Conservation (phyloP, 2,113 vertebrate species). For the Pachyramphus minor region DNA sequence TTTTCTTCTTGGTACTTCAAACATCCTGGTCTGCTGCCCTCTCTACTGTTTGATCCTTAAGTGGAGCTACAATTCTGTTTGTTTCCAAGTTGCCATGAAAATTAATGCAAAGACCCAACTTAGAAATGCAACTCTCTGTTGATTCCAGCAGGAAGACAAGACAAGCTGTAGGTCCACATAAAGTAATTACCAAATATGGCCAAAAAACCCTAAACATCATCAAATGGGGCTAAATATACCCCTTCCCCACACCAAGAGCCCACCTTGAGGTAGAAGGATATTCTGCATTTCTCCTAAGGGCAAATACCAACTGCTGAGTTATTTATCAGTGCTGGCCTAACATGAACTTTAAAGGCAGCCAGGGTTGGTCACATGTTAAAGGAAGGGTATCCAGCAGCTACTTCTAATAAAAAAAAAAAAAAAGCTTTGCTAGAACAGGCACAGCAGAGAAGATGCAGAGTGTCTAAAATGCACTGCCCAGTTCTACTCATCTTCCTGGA, state of each 20-base stretch:
- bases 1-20: not conserved
- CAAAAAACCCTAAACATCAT: not conserved
- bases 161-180: not conserved
- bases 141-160: not conserved
- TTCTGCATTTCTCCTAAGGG: not conserved
- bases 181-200: conserved; percentile 31
- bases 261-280: not conserved
- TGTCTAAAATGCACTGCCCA: not conserved
- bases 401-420: not conserved
- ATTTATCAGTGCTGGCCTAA: conserved; percentile 34
- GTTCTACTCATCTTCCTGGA: not conserved
- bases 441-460: not conserved
- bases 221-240: not conserved
- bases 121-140: not conserved
- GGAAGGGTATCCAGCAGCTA: not conserved
- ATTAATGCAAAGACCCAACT: conserved; percentile 26
- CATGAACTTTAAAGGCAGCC: conserved; percentile 12
- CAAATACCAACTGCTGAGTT: not conserved
- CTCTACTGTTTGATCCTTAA: not conserved
- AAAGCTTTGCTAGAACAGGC: not conserved
- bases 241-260: not conserved
- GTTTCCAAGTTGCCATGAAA: conserved; percentile 42
- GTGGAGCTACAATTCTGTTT: not conserved
- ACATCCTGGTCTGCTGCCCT: not conserved
- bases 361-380: not conserved